Percentiles rank a stretch among this genome's conserved stretches.
phyloP scores from a whole-genome alignment of 2,888 invertebrate species.

The Sphinx pinastri region DNA sequence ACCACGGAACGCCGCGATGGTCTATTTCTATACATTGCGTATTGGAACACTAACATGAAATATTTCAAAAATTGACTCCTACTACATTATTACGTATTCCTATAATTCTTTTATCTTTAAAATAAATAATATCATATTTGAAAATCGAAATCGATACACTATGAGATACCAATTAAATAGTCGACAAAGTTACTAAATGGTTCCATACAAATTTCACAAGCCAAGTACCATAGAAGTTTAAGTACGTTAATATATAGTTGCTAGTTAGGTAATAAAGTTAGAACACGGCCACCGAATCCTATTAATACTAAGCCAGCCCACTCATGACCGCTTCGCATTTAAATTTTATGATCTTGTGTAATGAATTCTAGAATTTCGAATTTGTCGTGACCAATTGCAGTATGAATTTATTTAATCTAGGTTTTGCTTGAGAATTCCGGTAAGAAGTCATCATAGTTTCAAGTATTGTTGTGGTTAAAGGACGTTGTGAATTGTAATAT shows the following conservation, averaged over 20 bases:
- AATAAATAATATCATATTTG: background rate
- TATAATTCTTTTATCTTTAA: no score
- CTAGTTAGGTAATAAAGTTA: conserved; percentile 15
- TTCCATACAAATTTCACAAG: conserved; percentile 1
- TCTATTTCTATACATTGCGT: no score
- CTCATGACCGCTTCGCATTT: conserved; percentile 6
- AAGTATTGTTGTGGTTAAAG: no score
- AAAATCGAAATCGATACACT: background rate
- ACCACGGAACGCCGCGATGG: no score
- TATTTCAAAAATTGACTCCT: no score
- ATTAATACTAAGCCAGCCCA: conserved; percentile 1
- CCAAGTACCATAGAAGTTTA: background rate
- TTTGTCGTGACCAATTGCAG: no score
- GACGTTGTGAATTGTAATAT: no score
- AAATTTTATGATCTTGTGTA: background rate
- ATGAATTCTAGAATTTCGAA: background rate
- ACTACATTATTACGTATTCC: no score
- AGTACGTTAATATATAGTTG: background rate
- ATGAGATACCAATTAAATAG: background rate
- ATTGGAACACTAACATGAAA: no score
- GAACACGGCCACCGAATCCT: conserved; percentile 12
- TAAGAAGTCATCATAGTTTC: no score
- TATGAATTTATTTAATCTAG: no score
- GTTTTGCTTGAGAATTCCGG: no score
- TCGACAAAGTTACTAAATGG: conserved; percentile 3